phyloP scores from a whole-genome alignment of 2,888 invertebrate genomes.

The Argyresthia albistria region DNA sequence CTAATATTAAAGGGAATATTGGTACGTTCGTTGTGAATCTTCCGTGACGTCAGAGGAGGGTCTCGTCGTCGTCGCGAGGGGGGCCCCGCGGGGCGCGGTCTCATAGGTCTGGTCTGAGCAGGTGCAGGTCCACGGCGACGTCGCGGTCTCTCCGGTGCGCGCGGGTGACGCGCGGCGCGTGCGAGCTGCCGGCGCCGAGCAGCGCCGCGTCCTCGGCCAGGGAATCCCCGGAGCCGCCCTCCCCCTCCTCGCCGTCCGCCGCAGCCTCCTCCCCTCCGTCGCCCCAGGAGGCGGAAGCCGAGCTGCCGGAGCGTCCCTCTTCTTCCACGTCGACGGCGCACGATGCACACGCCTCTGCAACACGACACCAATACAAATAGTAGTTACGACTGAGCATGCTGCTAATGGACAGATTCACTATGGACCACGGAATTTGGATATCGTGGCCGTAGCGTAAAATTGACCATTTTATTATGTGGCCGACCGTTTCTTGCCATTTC shows the following conservation, averaged over 20 bases:
- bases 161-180: conserved; percentile 17
- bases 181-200: conserved; percentile 31
- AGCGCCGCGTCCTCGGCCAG: conserved; percentile 63
- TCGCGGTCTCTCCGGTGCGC: conserved; percentile 28
- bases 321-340: conserved; percentile 58
- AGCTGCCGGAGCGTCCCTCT: conserved; percentile 53
- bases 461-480: no score
- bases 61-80: conserved; percentile 8
- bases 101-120: conserved; percentile 58
- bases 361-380: no score
- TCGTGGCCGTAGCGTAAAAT: no score
- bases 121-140: conserved; percentile 61
- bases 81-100: conserved; percentile 8
- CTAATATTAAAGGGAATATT: no score
- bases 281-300: conserved; percentile 67
- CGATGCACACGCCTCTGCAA: conserved; percentile 58
- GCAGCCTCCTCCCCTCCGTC: conserved; percentile 66
- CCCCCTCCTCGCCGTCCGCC: conserved; percentile 49
- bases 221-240: conserved; percentile 69
- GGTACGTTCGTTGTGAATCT: background rate
- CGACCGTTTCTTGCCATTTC: no score
- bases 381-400: no score
- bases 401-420: no score
- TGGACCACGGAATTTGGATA: no score
- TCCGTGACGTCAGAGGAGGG: background rate